Evolutionary conservation across 1,140 invertebrate species (phyloP).

Genomic region (Hydropsyche tenuis): DNA sequence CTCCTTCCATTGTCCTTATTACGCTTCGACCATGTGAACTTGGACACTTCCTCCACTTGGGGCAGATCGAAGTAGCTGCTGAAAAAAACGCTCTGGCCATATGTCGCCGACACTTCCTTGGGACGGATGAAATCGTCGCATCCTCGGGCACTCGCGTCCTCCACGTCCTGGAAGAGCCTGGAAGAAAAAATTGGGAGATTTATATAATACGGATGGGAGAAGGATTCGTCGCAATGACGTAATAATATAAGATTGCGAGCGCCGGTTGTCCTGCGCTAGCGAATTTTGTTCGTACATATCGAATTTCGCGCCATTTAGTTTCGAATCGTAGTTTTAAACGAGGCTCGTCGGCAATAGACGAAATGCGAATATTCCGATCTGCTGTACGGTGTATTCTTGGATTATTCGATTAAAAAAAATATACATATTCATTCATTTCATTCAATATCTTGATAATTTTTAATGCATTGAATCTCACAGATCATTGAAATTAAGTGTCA

Average conservation of each 20-base stretch:
- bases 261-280: neutral
- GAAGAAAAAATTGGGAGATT: neutral
- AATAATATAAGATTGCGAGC: neutral
- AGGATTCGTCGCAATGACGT: neutral
- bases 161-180: conserved; percentile 44
- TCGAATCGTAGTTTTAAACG: neutral
- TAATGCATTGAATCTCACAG: too few relatives aligned
- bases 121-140: conserved; percentile 41
- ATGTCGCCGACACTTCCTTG: conserved; percentile 41
- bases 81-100: conserved; percentile 43
- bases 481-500: too few relatives aligned
- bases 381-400: too few relatives aligned
- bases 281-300: neutral
- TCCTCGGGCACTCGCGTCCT: conserved; percentile 27
- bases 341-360: too few relatives aligned
- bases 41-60: conserved; percentile 15
- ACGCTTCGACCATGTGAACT: conserved; percentile 34
- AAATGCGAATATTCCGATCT: too few relatives aligned
- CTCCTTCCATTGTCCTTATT: conserved; percentile 23
- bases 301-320: conserved; percentile 10
- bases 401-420: too few relatives aligned
- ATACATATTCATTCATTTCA: too few relatives aligned
- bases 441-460: too few relatives aligned
- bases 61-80: conserved; percentile 31
- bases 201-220: neutral